phyloP scores from a whole-genome alignment of 1,140 invertebrate genomes.

The Pectinophora gossypiella region DNA sequence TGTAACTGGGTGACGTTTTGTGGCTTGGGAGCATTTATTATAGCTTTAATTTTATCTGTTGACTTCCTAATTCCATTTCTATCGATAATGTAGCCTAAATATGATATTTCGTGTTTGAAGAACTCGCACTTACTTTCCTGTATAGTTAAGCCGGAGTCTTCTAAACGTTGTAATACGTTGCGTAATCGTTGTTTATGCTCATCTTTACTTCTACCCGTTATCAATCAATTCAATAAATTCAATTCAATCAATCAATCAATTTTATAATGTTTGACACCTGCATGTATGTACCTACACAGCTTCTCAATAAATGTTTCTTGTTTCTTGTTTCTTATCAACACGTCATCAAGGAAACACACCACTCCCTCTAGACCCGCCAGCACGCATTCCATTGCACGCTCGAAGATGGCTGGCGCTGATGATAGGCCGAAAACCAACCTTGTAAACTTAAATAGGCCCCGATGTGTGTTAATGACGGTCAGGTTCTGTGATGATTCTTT shows the following conservation, averaged over 20 bases:
- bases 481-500: slow-evolving; percentile 36
- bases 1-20: slow-evolving; percentile 14
- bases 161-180: slow-evolving; percentile 14
- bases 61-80: slow-evolving; percentile 22
- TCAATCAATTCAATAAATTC: no score
- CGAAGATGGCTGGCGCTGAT: neutral
- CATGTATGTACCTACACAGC: no score
- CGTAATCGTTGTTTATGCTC: slow-evolving; percentile 20
- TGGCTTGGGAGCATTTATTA: slow-evolving; percentile 14
- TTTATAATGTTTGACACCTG: no score
- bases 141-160: slow-evolving; percentile 22
- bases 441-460: slow-evolving; percentile 39
- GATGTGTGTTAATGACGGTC: slow-evolving; percentile 43
- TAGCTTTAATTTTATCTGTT: slow-evolving; percentile 12
- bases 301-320: no score
- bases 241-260: no score
- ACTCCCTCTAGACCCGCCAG: slow-evolving; percentile 22
- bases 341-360: slow-evolving; percentile 34
- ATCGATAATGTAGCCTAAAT: slow-evolving; percentile 24
- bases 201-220: slow-evolving; percentile 22
- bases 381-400: slow-evolving; percentile 31
- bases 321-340: no score
- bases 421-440: slow-evolving; percentile 47
- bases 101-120: slow-evolving; percentile 15
- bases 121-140: slow-evolving; percentile 16